Evolutionary conservation across 2,888 invertebrate species (phyloP).

Genomic region (Cenopis cana): DNA sequence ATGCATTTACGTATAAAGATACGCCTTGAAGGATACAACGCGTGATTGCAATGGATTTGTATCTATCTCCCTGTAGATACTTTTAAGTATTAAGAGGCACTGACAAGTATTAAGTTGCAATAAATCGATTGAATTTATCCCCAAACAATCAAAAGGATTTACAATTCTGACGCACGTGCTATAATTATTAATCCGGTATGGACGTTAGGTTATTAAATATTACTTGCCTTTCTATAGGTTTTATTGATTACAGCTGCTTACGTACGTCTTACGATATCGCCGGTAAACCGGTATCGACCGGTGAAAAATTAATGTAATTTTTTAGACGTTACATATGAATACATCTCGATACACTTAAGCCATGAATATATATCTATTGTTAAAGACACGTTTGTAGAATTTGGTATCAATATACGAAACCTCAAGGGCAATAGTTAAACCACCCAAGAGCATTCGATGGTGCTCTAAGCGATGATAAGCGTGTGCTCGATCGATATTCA

Average conservation of each 20-base stretch:
- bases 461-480: conserved; percentile 53
- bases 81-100: neutral
- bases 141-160: conserved; percentile 17
- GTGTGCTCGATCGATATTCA: conserved; percentile 67
- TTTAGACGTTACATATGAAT: neutral
- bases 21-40: neutral
- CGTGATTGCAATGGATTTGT: neutral
- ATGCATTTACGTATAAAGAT: neutral
- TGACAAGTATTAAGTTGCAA: conserved; percentile 1
- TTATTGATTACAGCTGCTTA: conserved; percentile 33
- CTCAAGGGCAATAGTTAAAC: conserved; percentile 22
- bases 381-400: neutral
- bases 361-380: neutral
- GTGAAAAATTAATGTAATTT: neutral
- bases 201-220: conserved; percentile 42
- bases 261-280: neutral
- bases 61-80: neutral
- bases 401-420: conserved; percentile 4
- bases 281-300: conserved; percentile 3
- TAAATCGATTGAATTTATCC: conserved; percentile 20
- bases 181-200: conserved; percentile 20
- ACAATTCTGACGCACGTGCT: conserved; percentile 33
- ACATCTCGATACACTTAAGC: conserved; percentile 5
- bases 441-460: conserved; percentile 28
- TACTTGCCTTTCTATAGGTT: conserved; percentile 26